phyloP scores from a whole-genome alignment of 2,888 invertebrate species.

The Halictus ligatus region DNA sequence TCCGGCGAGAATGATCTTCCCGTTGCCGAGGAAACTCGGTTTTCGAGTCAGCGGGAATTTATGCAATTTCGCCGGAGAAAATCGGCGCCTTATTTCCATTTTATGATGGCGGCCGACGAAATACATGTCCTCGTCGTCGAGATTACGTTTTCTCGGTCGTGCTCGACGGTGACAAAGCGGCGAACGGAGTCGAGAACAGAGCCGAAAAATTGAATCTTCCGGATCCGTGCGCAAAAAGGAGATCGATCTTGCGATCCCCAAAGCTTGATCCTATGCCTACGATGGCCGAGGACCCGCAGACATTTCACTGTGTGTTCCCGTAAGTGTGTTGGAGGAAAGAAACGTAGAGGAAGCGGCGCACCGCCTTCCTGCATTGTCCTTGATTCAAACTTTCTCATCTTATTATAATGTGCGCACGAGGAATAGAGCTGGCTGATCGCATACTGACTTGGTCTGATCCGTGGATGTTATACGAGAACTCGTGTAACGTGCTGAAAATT shows the following conservation, averaged over 20 bases:
- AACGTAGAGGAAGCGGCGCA: conserved; percentile 10
- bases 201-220: conserved; percentile 9
- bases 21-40: background rate
- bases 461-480: background rate
- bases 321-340: conserved; percentile 10
- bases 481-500: background rate
- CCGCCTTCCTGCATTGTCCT: conserved; percentile 24
- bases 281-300: background rate
- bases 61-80: conserved; percentile 21
- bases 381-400: conserved; percentile 50
- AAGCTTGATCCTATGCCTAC: conserved; percentile 22
- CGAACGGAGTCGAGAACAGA: background rate
- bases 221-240: background rate
- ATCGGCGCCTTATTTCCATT: conserved; percentile 49
- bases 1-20: background rate
- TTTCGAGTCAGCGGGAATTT: conserved; percentile 35
- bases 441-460: background rate
- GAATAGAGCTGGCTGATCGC: background rate
- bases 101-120: conserved; percentile 28
- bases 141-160: conserved; percentile 22
- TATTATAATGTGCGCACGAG: conserved; percentile 13
- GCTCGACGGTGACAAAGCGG: background rate
- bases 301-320: conserved; percentile 28
- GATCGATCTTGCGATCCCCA: conserved; percentile 53
- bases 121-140: background rate